These are phyloP conservation scores for Eulemur rubriventer DNA, from an alignment of 2,797 vertebrate genomes.

Conservation along the genomic window DNA sequence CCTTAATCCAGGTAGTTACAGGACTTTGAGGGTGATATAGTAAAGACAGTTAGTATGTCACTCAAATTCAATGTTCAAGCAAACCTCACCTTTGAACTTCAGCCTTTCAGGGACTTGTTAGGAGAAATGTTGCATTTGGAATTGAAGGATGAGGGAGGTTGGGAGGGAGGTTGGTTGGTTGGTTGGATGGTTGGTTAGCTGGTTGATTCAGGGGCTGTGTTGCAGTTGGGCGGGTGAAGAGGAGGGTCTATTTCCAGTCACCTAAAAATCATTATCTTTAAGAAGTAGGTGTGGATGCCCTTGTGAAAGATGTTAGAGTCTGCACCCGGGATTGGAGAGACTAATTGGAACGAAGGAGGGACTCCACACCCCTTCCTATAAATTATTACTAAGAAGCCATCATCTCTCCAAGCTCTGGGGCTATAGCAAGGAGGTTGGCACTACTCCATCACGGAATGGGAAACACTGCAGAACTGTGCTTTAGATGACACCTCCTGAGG, in stretches of 20 bases:
- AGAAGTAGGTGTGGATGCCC: not conserved
- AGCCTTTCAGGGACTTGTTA: not conserved
- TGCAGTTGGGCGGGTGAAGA: not conserved
- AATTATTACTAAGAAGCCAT: not conserved
- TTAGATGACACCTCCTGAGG: not conserved
- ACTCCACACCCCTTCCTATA: not conserved
- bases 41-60: not conserved
- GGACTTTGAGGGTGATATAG: not conserved
- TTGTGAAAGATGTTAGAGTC: not conserved
- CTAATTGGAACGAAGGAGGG: not conserved
- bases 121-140: not conserved
- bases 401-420: not conserved
- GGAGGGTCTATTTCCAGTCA: not conserved
- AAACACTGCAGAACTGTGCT: not conserved
- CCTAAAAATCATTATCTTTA: constrained; percentile 19
- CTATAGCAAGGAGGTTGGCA: not conserved
- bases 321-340: not conserved
- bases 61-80: not conserved
- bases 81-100: not conserved
- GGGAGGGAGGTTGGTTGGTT: not conserved
- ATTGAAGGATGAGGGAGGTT: not conserved
- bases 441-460: not conserved
- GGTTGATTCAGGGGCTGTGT: not conserved
- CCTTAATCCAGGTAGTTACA: constrained; percentile 2
- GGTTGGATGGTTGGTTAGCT: not conserved